Percentiles rank a stretch among this genome's conserved stretches.
Conservation (phyloP, 2,797 vertebrate genomes). For the Hydrophis major region DNA sequence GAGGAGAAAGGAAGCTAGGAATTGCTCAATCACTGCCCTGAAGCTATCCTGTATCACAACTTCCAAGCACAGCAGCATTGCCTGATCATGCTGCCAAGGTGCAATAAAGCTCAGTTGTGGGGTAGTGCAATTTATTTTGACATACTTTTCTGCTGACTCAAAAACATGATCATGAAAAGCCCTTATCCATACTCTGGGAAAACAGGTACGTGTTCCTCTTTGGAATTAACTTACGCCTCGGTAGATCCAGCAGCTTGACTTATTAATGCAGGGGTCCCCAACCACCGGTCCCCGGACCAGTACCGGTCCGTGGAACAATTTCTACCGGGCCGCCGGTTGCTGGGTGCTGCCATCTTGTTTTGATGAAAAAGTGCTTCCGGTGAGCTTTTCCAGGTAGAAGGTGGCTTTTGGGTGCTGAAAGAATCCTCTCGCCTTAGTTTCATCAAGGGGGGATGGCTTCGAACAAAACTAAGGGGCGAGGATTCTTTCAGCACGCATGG, state of each 20-base stretch:
- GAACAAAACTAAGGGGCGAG: too few relatives aligned
- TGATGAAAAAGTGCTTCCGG: too few relatives aligned
- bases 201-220: background rate
- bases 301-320: too few relatives aligned
- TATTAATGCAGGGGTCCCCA: background rate
- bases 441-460: too few relatives aligned
- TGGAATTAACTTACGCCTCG: background rate
- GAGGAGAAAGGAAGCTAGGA: background rate
- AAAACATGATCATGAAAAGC: background rate
- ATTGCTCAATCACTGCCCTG: too few relatives aligned
- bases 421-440: too few relatives aligned
- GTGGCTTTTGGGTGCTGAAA: too few relatives aligned
- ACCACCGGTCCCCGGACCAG: too few relatives aligned
- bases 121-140: background rate
- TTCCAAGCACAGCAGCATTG: background rate
- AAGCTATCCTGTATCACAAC: background rate
- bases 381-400: too few relatives aligned
- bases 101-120: background rate
- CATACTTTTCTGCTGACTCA: background rate
- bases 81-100: background rate
- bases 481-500: too few relatives aligned
- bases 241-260: background rate
- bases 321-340: too few relatives aligned
- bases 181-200: background rate
- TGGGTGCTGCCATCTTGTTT: too few relatives aligned